Evolutionary conservation across 2,797 vertebrate species (phyloP).

Genomic region (Dipus sagitta): DNA sequence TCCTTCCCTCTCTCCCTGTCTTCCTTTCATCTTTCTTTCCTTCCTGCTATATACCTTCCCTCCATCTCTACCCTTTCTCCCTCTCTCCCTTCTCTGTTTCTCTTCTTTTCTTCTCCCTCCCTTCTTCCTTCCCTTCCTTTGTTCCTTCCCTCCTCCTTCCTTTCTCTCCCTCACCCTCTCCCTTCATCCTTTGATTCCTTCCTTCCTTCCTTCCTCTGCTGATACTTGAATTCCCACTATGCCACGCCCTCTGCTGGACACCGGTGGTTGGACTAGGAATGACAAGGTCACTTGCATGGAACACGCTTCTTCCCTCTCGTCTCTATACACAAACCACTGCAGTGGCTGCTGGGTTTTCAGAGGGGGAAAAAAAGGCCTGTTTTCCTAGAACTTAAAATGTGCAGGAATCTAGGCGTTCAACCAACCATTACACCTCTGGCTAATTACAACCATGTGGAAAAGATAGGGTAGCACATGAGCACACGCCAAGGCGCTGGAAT

Average conservation of each 20-base stretch:
- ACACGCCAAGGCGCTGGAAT: background rate
- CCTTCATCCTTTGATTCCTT: background rate
- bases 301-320: background rate
- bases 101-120: no score
- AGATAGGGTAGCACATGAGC: background rate
- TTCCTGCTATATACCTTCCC: no score
- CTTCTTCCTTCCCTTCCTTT: background rate
- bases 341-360: background rate
- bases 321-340: background rate
- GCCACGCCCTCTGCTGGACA: background rate
- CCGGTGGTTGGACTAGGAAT: constrained; percentile 5
- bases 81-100: background rate
- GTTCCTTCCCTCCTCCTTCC: no score
- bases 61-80: no score
- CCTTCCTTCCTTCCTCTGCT: background rate
- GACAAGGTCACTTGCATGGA: background rate
- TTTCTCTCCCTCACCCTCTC: no score
- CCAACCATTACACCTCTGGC: background rate
- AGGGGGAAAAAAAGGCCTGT: background rate
- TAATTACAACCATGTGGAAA: background rate
- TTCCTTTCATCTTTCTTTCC: no score
- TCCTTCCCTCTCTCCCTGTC: background rate
- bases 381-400: constrained; percentile 30
- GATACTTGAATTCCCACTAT: background rate
- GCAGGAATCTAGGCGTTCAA: background rate